phyloP scores from a whole-genome alignment of 2,888 invertebrate genomes.

The Stegophylla sp. region DNA sequence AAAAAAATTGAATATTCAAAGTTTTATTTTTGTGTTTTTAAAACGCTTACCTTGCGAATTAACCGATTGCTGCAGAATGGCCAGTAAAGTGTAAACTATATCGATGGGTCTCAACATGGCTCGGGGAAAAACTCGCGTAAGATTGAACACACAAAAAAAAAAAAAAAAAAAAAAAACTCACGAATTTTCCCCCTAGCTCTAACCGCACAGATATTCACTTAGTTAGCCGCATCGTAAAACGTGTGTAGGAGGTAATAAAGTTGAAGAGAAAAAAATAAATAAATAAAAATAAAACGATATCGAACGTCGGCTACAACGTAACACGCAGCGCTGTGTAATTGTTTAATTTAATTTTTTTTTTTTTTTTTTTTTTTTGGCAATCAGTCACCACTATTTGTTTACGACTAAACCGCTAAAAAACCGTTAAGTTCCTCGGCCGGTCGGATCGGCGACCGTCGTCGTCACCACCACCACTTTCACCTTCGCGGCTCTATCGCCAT shows the following conservation, averaged over 20 bases:
- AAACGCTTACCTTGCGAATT: slow-evolving; percentile 46
- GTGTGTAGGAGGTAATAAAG: no score
- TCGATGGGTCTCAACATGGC: slow-evolving; percentile 38
- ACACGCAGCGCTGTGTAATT: no score
- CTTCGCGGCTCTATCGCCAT: no score
- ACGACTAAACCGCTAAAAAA: slow-evolving; percentile 52
- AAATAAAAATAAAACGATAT: background rate
- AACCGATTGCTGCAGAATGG: slow-evolving; percentile 40
- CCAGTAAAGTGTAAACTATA: slow-evolving; percentile 30
- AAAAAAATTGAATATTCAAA: background rate
- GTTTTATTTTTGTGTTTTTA: background rate
- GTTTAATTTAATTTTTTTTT: background rate
- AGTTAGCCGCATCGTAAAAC: background rate
- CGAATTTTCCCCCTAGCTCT: slow-evolving; percentile 6
- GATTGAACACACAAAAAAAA: background rate
- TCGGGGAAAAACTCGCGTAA: slow-evolving; percentile 19
- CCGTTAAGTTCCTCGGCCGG: slow-evolving; percentile 54
- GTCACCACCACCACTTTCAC: slow-evolving; percentile 52
- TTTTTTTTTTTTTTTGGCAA: slow-evolving; percentile 27
- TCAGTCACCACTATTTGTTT: slow-evolving; percentile 50
- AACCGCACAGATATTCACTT: background rate
- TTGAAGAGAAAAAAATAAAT: no score
- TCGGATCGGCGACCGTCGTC: slow-evolving; percentile 17
- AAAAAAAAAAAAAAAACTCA: background rate
- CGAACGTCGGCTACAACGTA: background rate